These are phyloP conservation scores for Drosophila algonquin DNA, from an alignment of 2,888 invertebrate species.

Conservation along the genomic window DNA sequence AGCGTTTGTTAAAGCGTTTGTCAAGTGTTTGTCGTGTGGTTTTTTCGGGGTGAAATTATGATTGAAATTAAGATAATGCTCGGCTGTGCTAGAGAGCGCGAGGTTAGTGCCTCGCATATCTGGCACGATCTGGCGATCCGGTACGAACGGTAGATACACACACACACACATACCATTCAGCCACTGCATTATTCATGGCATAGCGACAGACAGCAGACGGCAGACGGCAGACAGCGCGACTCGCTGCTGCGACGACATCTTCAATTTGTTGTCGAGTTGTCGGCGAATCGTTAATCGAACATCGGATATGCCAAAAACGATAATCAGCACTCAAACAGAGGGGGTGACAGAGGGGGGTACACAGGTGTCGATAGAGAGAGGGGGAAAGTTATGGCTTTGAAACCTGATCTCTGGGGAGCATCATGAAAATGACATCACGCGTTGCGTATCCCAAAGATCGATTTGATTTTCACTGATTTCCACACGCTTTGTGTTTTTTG, in stretches of 20 bases:
- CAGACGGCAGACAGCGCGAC: not conserved
- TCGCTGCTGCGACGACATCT: constrained; percentile 20
- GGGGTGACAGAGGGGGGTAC: not conserved
- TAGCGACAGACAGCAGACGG: not conserved
- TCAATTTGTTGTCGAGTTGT: constrained; percentile 46
- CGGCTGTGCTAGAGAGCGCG: not conserved
- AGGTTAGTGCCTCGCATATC: constrained; percentile 44
- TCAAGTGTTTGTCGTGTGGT: constrained; percentile 65
- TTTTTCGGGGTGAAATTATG: constrained; percentile 66
- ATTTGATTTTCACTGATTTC: not conserved
- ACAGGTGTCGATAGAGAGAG: not conserved
- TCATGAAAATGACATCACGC: not conserved
- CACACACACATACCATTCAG: constrained; percentile 5
- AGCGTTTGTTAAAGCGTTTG: constrained; percentile 25
- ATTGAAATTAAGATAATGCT: constrained; percentile 73
- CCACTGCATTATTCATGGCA: constrained; percentile 72
- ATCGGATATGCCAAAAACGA: constrained; percentile 41
- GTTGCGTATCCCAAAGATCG: not conserved
- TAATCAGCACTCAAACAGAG: constrained; percentile 11
- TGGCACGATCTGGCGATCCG: constrained; percentile 49
- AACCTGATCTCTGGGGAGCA: not conserved
- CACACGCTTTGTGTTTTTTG: too few relatives aligned
- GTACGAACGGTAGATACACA: constrained; percentile 22
- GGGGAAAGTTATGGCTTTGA: not conserved
- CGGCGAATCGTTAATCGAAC: constrained; percentile 47